Base-by-base conservation (phyloP, 2,113 vertebrate genomes). In the Albula goreensis region DNA sequence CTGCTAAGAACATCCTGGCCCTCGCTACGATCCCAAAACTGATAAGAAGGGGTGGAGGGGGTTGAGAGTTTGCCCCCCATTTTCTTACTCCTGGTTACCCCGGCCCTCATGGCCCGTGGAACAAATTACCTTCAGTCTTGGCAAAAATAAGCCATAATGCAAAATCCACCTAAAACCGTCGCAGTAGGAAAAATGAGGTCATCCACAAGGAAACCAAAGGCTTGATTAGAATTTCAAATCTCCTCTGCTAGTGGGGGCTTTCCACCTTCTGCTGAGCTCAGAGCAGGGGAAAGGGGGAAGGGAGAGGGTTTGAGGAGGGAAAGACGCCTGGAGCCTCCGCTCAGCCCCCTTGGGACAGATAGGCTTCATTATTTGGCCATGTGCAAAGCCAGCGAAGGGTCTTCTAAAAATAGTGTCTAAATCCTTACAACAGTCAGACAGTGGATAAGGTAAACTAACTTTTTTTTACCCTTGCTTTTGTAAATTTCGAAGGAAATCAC, bases 151-250 rank as follows among this genome's bases (percentile, higher is more conserved):
- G 88, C 89, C 93, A 89, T 94, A 93, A 95, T 94, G 93, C 92
- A 92, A 94, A 96, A 94, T 95, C 94, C 95, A 95, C 92, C 93
- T 94, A 84, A 94, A 95, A 94, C 92, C 93, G 91, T 90, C 89
- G 94, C 93, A 94, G 91, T 94, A 92, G 94, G 94, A 91, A 94
- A 94, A 95, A 95, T 96, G 89, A 95, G 93, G 92, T 94, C 92
- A 95, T 90, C 93, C 92, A 94, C 94, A 94, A 90, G 93, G 93
- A 95, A 96, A 95, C 92, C 90, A 90, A 93, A 94, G 92, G 93
- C 92, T 95, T 95, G 94, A 96, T 96, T 96, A 96, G 94, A 95
- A 95, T 94, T 95, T 95, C 92, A 95, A 95, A 94, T 95, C 93
- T 94, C 87, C 84, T 86, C 88, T 94, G 87, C 31, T 60, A 91